These are phyloP conservation scores for Vanessa cardui DNA, from an alignment of 2,888 invertebrate species.

Conservation along the genomic window DNA sequence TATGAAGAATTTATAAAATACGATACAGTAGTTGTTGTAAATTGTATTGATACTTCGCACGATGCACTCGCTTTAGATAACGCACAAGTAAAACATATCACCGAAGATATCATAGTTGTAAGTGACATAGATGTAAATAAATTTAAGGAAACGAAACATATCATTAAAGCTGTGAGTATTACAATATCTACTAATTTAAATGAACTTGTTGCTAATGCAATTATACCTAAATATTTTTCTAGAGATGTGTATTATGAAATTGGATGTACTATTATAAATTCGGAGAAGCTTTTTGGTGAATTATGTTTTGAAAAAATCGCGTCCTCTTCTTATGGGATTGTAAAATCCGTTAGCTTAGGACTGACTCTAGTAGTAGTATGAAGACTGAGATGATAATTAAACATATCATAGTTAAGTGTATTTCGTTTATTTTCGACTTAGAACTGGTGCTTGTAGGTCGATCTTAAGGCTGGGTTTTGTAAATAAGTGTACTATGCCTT, in stretches of 20 bases:
- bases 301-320: slow-evolving; percentile 77
- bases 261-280: slow-evolving; percentile 62
- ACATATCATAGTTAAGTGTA: slow-evolving; percentile 79
- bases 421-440: slow-evolving; percentile 79
- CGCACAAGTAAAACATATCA: slow-evolving; percentile 67
- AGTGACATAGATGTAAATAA: slow-evolving; percentile 70
- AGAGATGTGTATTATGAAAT: slow-evolving; percentile 79
- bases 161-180: slow-evolving; percentile 81
- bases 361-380: slow-evolving; percentile 80
- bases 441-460: slow-evolving; percentile 83
- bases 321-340: slow-evolving; percentile 82
- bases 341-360: slow-evolving; percentile 80
- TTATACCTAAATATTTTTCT: slow-evolving; percentile 82
- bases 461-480: slow-evolving; percentile 82
- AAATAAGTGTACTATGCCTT: slow-evolving; percentile 77
- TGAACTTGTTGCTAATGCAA: slow-evolving; percentile 77
- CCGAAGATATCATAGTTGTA: slow-evolving; percentile 56
- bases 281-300: slow-evolving; percentile 75
- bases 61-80: slow-evolving; percentile 75
- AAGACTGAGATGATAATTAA: slow-evolving; percentile 80
- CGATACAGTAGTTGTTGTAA: slow-evolving; percentile 62
- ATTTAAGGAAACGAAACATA: slow-evolving; percentile 76
- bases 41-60: slow-evolving; percentile 61
- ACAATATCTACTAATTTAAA: slow-evolving; percentile 80
- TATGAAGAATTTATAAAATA: slow-evolving; percentile 70